Conservation (phyloP, 2,113 vertebrate genomes). For the Todiramphus chloris region DNA sequence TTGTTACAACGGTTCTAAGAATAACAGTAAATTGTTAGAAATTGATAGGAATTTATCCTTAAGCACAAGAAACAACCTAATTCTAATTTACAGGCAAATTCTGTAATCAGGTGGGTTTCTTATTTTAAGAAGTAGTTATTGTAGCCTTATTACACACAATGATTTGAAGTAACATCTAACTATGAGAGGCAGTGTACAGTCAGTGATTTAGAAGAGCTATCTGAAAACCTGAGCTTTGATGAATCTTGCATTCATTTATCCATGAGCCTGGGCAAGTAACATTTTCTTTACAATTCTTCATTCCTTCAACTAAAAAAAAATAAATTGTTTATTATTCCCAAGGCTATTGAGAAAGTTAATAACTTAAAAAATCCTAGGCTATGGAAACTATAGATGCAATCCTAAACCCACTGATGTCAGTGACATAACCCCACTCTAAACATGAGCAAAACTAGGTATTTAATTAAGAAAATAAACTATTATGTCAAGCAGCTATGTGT, state of each 20-base stretch:
- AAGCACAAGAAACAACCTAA: background rate
- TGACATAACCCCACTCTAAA: background rate
- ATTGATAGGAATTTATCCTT: background rate
- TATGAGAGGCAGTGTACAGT: background rate
- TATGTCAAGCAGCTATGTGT: background rate
- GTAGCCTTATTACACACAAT: background rate
- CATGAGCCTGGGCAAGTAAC: background rate
- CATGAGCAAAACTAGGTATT: background rate
- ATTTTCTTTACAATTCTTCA: background rate
- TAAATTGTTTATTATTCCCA: background rate
- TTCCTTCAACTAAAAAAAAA: background rate
- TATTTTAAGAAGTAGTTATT: background rate
- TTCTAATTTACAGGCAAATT: background rate
- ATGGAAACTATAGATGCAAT: background rate
- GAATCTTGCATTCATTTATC: background rate
- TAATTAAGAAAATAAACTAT: slow-evolving; percentile 19
- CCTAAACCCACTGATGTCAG: background rate
- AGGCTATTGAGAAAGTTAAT: background rate
- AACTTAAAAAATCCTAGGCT: background rate
- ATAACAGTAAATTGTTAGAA: background rate
- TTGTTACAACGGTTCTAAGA: background rate
- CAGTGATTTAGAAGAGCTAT: background rate
- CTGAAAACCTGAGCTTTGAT: background rate
- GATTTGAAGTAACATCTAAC: background rate
- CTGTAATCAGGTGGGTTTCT: background rate